Evolutionary conservation across 2,113 vertebrate species (phyloP), one percentile per base, ranked within the genome.

Genomic region (Otolemur garnettii): DNA sequence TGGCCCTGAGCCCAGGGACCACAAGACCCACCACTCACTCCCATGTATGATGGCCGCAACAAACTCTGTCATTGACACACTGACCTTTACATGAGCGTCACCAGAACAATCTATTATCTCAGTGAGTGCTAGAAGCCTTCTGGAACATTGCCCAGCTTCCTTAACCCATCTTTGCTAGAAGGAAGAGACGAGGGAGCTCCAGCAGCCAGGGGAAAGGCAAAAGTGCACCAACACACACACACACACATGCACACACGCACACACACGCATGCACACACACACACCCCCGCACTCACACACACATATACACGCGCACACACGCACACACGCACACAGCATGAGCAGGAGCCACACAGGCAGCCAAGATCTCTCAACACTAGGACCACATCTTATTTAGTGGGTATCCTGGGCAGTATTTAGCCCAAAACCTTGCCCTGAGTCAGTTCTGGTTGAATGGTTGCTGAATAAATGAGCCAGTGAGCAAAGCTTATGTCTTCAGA

Each of bases 21-120:
- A 3, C 0, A 13, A 59, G 72, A 64, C 5, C 3, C 8, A 17
- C 0, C 1, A 26, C n/a, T n/a, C n/a, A 35, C 30, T 22, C n/a
- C 38, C 21, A 14, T 6, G 3, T 33, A 50, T 0, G 1, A 53
- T 4, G 26, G 83, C n/a, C 64, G 75, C 28, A 30, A 11, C 10
- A 6, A 28, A 19, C 57, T 35, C 33, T 69, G 38, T 50, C 66
- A 15, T 3, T 57, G 82, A 78, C 64, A 42, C 8, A 38, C 38
- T 38, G 8, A 2, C 19, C 81, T 87, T 85, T 85, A 81, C 15
- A 8, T 0, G 5, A 4, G 26, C 42, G 18, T 50, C 75, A 33
- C 24, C 45, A 60, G 35, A 60, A 81, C 24, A 38, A 30, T 92
- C 42, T 8, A 24, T 17, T 14, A 45, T 35, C 83, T 95, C 69